Evolutionary conservation across 1,140 invertebrate species (phyloP).

Genomic region (Choristoneura fumiferana): DNA sequence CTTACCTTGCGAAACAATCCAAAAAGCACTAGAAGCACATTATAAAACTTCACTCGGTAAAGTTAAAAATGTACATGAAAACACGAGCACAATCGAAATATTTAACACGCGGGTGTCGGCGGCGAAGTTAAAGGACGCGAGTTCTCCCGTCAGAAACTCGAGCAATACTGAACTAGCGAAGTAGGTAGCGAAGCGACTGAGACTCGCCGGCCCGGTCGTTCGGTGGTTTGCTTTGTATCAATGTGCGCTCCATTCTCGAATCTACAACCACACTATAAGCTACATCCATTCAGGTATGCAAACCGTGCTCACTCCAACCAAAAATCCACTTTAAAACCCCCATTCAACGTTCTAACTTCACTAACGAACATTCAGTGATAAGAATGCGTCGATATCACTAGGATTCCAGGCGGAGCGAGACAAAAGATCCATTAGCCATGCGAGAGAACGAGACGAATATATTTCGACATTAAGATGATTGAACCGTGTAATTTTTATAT

Average conservation of each 20-base stretch:
- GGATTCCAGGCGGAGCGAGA: slow-evolving; percentile 57
- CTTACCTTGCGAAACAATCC: slow-evolving; percentile 48
- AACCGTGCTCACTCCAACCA: slow-evolving; percentile 37
- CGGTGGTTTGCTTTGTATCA: slow-evolving; percentile 31
- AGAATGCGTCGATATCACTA: slow-evolving; percentile 76
- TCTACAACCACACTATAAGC: slow-evolving; percentile 45
- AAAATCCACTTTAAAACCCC: slow-evolving; percentile 44
- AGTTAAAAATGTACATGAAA: slow-evolving; percentile 48
- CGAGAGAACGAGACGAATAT: slow-evolving; percentile 34
- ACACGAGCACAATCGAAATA: slow-evolving; percentile 31
- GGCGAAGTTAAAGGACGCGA: slow-evolving; percentile 29
- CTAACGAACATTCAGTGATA: slow-evolving; percentile 46
- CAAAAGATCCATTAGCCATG: slow-evolving; percentile 19
- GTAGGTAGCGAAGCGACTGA: background rate
- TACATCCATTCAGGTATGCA: slow-evolving; percentile 73
- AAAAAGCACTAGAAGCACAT: slow-evolving; percentile 44
- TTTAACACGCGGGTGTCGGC: slow-evolving; percentile 49
- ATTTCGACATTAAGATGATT: slow-evolving; percentile 63
- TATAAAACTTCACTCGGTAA: slow-evolving; percentile 54
- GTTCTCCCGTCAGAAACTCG: slow-evolving; percentile 22
- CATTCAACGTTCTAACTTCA: slow-evolving; percentile 44
- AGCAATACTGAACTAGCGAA: slow-evolving; percentile 48
- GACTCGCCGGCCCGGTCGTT: slow-evolving; percentile 27
- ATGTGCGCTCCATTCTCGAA: slow-evolving; percentile 65
- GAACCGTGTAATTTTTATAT: slow-evolving; percentile 69